Conservation (phyloP, 2,113 vertebrate species). For the Baryphthengus martii region DNA sequence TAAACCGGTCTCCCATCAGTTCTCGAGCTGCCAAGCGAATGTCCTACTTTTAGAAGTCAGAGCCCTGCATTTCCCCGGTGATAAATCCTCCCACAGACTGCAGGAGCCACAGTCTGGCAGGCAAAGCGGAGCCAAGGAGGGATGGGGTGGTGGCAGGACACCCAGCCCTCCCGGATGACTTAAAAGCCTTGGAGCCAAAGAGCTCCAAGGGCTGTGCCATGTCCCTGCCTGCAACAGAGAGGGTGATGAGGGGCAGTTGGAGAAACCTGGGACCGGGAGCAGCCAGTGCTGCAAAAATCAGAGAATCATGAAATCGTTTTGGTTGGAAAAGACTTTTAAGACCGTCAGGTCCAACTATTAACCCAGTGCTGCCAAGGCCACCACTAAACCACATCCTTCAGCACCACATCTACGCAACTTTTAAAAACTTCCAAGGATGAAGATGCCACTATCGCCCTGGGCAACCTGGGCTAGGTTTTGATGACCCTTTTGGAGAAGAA, state of each 20-base stretch:
- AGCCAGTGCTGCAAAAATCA: background rate
- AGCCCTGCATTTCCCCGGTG: background rate
- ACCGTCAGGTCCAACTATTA: background rate
- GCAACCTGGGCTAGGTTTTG: background rate
- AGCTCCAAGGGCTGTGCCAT: background rate
- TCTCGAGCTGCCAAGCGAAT: background rate
- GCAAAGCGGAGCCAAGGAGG: background rate
- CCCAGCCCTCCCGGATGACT: background rate
- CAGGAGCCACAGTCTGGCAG: background rate
- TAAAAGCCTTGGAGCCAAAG: background rate
- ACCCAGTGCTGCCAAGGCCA: background rate
- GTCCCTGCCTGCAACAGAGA: background rate
- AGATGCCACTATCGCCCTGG: background rate
- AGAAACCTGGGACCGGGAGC: background rate
- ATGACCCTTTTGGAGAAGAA: too few relatives aligned
- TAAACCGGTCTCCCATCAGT: constrained; percentile 43
- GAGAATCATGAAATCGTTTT: background rate
- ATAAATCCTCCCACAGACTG: background rate
- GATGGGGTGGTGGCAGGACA: background rate
- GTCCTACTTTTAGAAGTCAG: constrained; percentile 9
- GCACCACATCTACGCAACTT: background rate
- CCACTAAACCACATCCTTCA: background rate
- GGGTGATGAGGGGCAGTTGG: background rate
- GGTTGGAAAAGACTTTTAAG: background rate
- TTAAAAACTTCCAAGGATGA: background rate